Base-by-base conservation (phyloP, 2,888 invertebrate genomes). In the Nymphalis c-album region DNA sequence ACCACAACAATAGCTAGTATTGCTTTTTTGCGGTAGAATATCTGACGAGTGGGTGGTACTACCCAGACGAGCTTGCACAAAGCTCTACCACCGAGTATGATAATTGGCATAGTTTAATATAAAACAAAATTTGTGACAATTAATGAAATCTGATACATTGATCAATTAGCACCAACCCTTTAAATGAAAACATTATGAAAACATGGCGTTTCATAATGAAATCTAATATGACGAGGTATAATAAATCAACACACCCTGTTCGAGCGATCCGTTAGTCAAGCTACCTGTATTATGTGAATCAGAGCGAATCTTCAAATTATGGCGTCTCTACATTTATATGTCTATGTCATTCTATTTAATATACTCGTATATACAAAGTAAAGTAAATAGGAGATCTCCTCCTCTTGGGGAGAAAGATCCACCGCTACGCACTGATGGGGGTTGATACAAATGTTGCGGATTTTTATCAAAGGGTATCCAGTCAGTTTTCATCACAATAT, bases 301-400 rank as follows among this genome's bases (percentile, higher is more conserved):
- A 40, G 57, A 57, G 35, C 57, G 57, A 57, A 57, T 57, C 40
- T 57, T 57, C 18, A 18, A 57, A 57, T 18, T n/a, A 17, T 40
- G 18, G 10, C 10, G n/a, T 57, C 7, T 57, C 3, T 35, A 40
- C 40, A 57, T 40, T 18, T 57, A n/a, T 5, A 53, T 26, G 0
- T 18, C 7, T n/a, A 3, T 35, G 18, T 57, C 6, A 16, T n/a
- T 35, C 35, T n/a, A 57, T 18, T 57, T 55, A 20, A 51, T 50
- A 22, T 51, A n/a, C n/a, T n/a, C n/a, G n/a, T 31, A 13, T 55
- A 31, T 55, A 31, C 13, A 10, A 18, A 13, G 18, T 40, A 40
- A 7, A 18, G 35, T 20, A 40, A 31, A 51, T 26, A 10, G 40
- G n/a, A n/a, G n/a, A n/a, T n/a, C n/a, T n/a, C 40, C 13, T 40